Base-by-base conservation (phyloP, 2,797 vertebrate species). In the Pantherophis vulpinus region DNA sequence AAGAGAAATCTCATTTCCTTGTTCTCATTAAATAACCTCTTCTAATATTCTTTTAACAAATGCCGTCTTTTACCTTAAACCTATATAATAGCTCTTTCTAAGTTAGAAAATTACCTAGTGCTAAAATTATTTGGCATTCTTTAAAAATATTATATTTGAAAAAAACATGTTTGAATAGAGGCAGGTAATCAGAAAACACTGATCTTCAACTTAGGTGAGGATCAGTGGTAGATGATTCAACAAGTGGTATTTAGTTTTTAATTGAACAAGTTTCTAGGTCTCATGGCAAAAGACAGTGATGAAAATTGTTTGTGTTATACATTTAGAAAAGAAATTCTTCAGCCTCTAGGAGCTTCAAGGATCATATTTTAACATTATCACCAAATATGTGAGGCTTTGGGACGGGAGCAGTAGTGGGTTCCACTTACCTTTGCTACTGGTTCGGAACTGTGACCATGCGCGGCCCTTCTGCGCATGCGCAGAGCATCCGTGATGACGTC, bases 81-180 rank as follows among this genome's bases (percentile, higher is more conserved):
- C 95, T 95, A 61, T 23, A 92, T 96, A 95, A 96, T 74, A 97
- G 93, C 95, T 94, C 91, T 93, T 94, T 92, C n/a, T 96, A 97
- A 96, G 95, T 96, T 95, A 95, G 97, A 96, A 93, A 92, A 96
- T 96, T 94, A 94, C 90, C 94, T 66, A 61, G 56, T 93, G 47
- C 83, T 93, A 88, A 91, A 74, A 91, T 66, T 88, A 83, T 86
- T 61, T 70, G 47, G 56, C 25, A 13, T 89, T 93, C 56, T 91
- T 93, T 61, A 51, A 93, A 93, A 89, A 42, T 70, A 88, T 93
- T 93, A 66, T 42, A 91, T 88, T 88, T 83, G 37, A 23, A 63
- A 63, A 61, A 79, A 74, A 56, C 51, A 60, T 83, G 56, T 42
- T 88, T 88, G 63, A 55, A 90, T 29, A 42, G 37, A 42, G 20